Evolutionary conservation across 2,888 invertebrate species (phyloP).

Genomic region (Perdita meconis): DNA sequence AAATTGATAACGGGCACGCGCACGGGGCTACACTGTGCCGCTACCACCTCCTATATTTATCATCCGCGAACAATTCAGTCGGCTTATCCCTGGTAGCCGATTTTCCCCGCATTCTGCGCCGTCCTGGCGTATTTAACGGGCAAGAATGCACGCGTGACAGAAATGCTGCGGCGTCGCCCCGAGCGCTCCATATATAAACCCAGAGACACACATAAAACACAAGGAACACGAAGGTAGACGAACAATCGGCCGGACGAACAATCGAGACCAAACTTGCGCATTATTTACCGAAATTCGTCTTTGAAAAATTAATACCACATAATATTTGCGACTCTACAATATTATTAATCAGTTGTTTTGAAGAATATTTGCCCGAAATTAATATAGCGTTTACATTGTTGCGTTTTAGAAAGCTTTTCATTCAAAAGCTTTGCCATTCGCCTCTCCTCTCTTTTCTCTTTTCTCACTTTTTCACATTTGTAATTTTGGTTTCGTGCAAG

Average conservation of each 20-base stretch:
- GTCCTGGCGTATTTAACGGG: constrained; percentile 51
- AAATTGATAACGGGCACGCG: constrained; percentile 49
- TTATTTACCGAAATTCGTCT: constrained; percentile 27
- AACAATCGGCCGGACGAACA: constrained; percentile 10
- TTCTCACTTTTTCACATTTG: no score
- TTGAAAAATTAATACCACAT: neutral
- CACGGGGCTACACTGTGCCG: constrained; percentile 6
- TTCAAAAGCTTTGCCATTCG: no score
- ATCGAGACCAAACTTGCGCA: neutral
- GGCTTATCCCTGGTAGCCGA: constrained; percentile 56
- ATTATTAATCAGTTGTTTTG: no score
- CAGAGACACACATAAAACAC: constrained; percentile 23
- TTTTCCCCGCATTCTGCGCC: constrained; percentile 52
- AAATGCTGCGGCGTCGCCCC: constrained; percentile 43
- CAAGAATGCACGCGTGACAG: constrained; percentile 61
- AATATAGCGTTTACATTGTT: no score
- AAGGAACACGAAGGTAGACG: neutral
- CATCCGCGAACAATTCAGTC: constrained; percentile 61
- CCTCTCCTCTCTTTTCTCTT: no score
- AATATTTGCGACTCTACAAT: neutral
- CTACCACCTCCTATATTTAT: constrained; percentile 35
- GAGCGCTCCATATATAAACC: constrained; percentile 34
- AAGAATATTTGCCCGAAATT: no score
- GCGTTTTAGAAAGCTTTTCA: no score
- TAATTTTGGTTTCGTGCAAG: no score